phyloP scores from a whole-genome alignment of 2,113 vertebrate species.

The Oncorhynchus nerka region DNA sequence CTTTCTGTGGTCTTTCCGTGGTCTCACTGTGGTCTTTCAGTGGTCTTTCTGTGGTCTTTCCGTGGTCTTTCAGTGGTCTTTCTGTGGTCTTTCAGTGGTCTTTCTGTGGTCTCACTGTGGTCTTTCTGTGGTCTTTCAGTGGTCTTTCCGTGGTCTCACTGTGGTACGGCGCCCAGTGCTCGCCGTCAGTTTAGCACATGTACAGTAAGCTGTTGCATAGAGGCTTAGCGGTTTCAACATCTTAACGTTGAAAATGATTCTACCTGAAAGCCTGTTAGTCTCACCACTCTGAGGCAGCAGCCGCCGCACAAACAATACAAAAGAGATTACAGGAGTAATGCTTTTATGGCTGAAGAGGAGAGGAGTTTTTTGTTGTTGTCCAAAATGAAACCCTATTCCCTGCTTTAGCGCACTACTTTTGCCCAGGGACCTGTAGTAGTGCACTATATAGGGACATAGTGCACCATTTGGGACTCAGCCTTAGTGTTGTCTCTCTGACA shows the following conservation, averaged over 20 bases:
- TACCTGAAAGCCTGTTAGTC: conserved; percentile 44
- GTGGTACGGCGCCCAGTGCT: background rate
- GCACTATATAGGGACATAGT: too few relatives aligned
- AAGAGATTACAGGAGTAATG: conserved; percentile 72
- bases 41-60: too few relatives aligned
- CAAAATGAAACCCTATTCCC: background rate
- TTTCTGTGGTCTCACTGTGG: too few relatives aligned
- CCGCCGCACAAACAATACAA: conserved; percentile 34
- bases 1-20: too few relatives aligned
- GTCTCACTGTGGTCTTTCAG: too few relatives aligned
- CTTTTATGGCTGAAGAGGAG: conserved; percentile 66
- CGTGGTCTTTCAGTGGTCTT: too few relatives aligned
- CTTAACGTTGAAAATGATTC: conserved; percentile 59
- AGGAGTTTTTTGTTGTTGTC: conserved; percentile 35
- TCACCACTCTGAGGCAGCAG: conserved; percentile 41
- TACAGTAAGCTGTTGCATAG: conserved; percentile 60
- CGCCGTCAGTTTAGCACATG: conserved; percentile 49
- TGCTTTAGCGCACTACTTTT: too few relatives aligned
- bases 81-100: too few relatives aligned
- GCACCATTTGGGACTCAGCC: too few relatives aligned
- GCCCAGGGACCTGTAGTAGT: too few relatives aligned
- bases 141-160: too few relatives aligned
- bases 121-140: too few relatives aligned
- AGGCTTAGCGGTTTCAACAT: conserved; percentile 60
- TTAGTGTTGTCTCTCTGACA: conserved; percentile 60